Evolutionary conservation across 1,140 invertebrate genomes (phyloP).

Genomic region (Medauroidea extradentata): DNA sequence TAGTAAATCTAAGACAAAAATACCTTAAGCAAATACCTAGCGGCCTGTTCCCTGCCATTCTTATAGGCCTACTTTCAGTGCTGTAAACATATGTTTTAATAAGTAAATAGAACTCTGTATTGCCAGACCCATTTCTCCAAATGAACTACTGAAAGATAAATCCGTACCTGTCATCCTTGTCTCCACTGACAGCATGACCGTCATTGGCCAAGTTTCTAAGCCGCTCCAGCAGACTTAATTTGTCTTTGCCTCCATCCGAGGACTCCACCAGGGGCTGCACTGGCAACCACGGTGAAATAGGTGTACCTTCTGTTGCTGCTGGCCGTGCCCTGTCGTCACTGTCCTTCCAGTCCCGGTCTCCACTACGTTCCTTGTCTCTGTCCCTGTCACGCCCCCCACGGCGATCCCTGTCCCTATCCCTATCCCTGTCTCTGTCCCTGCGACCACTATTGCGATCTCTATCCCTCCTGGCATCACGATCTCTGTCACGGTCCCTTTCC

Average conservation of each 20-base stretch:
- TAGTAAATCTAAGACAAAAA: no score
- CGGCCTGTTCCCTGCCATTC: no score
- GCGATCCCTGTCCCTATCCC: constrained; percentile 14
- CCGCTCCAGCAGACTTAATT: constrained; percentile 21
- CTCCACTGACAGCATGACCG: constrained; percentile 17
- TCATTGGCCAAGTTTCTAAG: constrained; percentile 22
- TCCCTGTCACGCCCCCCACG: constrained; percentile 13
- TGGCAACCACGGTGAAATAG: constrained; percentile 4
- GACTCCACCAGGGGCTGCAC: background rate
- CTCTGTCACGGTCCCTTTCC: background rate
- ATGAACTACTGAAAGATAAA: background rate
- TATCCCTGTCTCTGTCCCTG: constrained; percentile 17
- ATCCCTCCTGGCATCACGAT: background rate
- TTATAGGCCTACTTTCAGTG: no score
- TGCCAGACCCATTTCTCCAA: no score
- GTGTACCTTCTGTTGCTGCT: background rate
- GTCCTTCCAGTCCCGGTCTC: constrained; percentile 20
- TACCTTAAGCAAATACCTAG: no score
- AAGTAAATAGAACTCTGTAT: no score
- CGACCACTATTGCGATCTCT: background rate
- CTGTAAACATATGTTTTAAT: no score
- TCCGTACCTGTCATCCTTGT: constrained; percentile 33
- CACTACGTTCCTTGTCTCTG: constrained; percentile 14
- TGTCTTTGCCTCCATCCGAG: background rate
- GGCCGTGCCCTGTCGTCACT: constrained; percentile 1